These are phyloP conservation scores for Mycteria americana DNA, from an alignment of 2,797 vertebrate genomes.

Conservation along the genomic window DNA sequence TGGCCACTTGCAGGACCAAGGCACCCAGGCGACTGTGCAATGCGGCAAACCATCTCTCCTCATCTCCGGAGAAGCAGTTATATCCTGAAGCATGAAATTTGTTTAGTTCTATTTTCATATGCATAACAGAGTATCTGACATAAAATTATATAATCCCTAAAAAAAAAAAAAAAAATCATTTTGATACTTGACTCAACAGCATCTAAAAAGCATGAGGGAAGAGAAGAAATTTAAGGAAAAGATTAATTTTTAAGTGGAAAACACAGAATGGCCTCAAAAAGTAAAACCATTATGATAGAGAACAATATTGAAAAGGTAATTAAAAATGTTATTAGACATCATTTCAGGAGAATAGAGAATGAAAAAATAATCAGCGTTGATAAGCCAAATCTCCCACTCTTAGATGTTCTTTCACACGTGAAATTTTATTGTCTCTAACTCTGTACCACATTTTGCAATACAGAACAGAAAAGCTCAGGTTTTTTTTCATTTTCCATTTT, in stretches of 20 bases:
- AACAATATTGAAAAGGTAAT: conserved; percentile 17
- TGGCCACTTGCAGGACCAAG: neutral
- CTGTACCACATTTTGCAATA: neutral
- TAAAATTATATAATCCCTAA: conserved; percentile 9
- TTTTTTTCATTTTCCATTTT: neutral
- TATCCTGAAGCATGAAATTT: neutral
- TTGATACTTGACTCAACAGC: neutral
- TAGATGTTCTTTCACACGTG: neutral
- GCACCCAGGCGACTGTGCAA: neutral
- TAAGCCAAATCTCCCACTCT: conserved; percentile 16
- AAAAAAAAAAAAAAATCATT: neutral
- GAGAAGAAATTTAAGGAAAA: conserved; percentile 6
- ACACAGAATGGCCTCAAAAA: neutral
- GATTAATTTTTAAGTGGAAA: conserved; percentile 23
- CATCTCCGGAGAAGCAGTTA: neutral
- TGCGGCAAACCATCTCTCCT: neutral
- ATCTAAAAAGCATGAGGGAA: neutral
- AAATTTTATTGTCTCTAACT: conserved; percentile 9
- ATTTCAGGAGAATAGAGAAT: conserved; percentile 2
- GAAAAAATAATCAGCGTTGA: neutral
- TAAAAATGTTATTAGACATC: conserved; percentile 1
- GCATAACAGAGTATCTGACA: neutral
- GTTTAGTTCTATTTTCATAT: neutral
- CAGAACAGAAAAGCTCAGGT: neutral
- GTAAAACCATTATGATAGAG: neutral